Conservation (phyloP, 2,113 vertebrate genomes). For the Himantopus leucocephalus region DNA sequence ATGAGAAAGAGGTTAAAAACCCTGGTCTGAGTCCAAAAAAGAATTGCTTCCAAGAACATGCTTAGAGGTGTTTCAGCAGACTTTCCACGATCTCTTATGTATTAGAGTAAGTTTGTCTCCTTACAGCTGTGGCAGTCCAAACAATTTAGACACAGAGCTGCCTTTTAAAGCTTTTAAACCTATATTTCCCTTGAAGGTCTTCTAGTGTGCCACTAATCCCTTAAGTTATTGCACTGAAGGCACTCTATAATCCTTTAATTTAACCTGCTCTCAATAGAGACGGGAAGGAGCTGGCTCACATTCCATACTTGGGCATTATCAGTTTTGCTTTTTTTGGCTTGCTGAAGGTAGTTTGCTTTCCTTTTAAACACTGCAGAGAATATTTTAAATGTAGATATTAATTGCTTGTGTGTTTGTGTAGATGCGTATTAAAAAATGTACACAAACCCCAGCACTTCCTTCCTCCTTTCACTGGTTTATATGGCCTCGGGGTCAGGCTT, state of each 20-base stretch:
- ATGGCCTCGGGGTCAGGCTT: not conserved
- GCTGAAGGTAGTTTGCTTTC: not conserved
- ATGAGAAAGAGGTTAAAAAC: constrained; percentile 27
- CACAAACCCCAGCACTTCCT: not conserved
- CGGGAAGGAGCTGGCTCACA: not conserved
- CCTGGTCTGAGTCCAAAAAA: not conserved
- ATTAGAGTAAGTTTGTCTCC: constrained; percentile 40
- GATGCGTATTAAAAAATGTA: not conserved
- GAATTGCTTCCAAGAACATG: constrained; percentile 17
- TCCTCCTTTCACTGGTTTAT: fast-evolving
- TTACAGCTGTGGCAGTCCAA: constrained; percentile 50
- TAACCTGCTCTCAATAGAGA: constrained; percentile 5
- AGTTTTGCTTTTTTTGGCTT: not conserved
- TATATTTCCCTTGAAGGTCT: constrained; percentile 56
- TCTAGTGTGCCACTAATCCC: constrained; percentile 54
- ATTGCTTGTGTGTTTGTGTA: not conserved
- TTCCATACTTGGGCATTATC: not conserved
- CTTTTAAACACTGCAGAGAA: not conserved
- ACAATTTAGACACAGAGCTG: constrained; percentile 59
- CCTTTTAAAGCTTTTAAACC: constrained; percentile 68
- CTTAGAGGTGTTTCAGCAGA: constrained; percentile 18
- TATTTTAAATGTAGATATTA: not conserved
- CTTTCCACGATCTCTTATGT: not conserved
- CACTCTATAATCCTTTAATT: constrained; percentile 62
- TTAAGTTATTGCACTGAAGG: constrained; percentile 60